Evolutionary conservation across 2,797 vertebrate species (phyloP), one percentile per base, ranked within the genome.

Genomic region (Microctenopoma steveboyesi): DNA sequence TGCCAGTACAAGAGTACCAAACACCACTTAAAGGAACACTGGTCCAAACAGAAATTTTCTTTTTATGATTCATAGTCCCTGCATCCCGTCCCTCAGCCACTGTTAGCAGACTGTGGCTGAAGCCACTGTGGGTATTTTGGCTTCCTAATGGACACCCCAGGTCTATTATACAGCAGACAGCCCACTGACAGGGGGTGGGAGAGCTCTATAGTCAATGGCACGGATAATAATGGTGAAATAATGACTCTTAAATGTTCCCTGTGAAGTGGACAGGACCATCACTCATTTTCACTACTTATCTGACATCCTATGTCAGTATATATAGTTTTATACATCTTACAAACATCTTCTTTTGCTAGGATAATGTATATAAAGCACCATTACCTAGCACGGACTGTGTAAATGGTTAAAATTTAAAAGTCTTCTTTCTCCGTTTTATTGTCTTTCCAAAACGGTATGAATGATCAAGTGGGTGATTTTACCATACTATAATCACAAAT

Each of bases 201-300:
- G 62, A 67, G 67, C 78, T 78, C 61, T 58, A 67, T 69, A 86
- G 78, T 86, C 90, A 90, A 86, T 89, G 87, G 79, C 74, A 88
- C 74, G 67, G 78, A 88, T 88, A 81, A 92, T 92, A 90, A 91
- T 91, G 85, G 86, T 79, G 60, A 70, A 89, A 89, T 90, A 92
- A 93, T 90, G 86, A 90, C 79, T 84, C 79, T 85, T 88, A 87
- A 90, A 87, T 86, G 84, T 83, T 79, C 74, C 67, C 76, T 63
- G 74, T 63, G 56, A 88, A 88, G 84, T 86, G 76, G 78, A 86
- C 74, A 72, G 78, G 64, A 37, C 65, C 65, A 91, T 92, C 83
- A 81, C 45, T 92, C 87, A 92, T 86, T 80, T 76, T 40, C 64
- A 74, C 78, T 43, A 52, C 74, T 49, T 52, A 69, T 74, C 66